A percentile compares a stretch with the other conserved stretches of the same genome.
These are phyloP conservation scores for Oppia nitens DNA, from an alignment of 1,140 invertebrate species.

Conservation along the genomic window DNA sequence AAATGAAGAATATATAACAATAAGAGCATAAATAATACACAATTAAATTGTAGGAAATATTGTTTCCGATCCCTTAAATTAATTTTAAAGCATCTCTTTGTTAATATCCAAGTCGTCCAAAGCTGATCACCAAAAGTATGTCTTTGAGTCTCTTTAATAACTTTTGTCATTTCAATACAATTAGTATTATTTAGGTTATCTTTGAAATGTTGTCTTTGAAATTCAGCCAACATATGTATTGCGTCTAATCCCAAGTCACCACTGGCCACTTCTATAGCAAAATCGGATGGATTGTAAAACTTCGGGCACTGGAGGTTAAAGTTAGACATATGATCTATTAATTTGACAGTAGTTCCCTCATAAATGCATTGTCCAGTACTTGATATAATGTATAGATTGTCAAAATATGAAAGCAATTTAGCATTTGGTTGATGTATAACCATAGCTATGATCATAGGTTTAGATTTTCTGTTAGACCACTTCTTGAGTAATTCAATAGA, in stretches of 20 bases:
- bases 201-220: constrained; percentile 4
- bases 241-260: constrained; percentile 13
- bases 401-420: constrained; percentile 86
- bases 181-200: not conserved
- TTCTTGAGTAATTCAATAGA: constrained; percentile 55
- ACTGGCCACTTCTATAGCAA: constrained; percentile 26
- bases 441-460: constrained; percentile 49
- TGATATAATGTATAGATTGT: constrained; percentile 28
- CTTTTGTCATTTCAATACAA: not conserved
- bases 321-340: not conserved
- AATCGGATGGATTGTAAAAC: constrained; percentile 92
- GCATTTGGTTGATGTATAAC: constrained; percentile 95
- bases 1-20: not conserved
- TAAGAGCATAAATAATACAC: not conserved
- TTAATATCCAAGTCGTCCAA: not conserved
- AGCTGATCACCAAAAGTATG: constrained; percentile 1
- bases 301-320: constrained; percentile 56
- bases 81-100: not conserved
- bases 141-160: constrained; percentile 1
- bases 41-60: not conserved
- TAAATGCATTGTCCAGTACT: constrained; percentile 66
- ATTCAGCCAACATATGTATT: not conserved
- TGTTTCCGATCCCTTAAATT: constrained; percentile 6
- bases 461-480: constrained; percentile 37
- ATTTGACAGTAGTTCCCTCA: constrained; percentile 41